These are phyloP conservation scores for Tenodera sinensis DNA, from an alignment of 2,888 invertebrate genomes.

Conservation along the genomic window DNA sequence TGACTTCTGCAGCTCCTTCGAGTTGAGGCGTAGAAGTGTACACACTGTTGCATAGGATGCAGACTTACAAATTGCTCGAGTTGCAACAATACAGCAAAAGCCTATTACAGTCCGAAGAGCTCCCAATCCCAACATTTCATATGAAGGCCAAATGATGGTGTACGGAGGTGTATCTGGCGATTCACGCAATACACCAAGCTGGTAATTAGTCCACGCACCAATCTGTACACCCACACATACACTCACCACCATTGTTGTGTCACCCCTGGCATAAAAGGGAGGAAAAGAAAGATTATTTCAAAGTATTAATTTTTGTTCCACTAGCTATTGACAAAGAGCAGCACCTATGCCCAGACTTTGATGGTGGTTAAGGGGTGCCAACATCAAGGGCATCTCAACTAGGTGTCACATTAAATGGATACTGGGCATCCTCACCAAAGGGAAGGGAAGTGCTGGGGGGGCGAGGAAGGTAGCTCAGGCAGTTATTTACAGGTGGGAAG, in stretches of 20 bases:
- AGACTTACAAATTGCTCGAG: slow-evolving; percentile 64
- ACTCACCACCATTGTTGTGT: slow-evolving; percentile 83
- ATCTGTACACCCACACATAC: slow-evolving; percentile 73
- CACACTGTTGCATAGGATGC: slow-evolving; percentile 67
- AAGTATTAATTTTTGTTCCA: too few relatives aligned
- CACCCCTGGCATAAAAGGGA: slow-evolving; percentile 60
- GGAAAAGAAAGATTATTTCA: background rate
- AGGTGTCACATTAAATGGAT: too few relatives aligned
- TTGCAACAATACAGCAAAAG: slow-evolving; percentile 67
- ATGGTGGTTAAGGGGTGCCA: too few relatives aligned
- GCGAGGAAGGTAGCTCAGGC: too few relatives aligned
- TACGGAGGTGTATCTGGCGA: slow-evolving; percentile 65
- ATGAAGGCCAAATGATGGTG: slow-evolving; percentile 73
- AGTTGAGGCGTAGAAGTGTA: slow-evolving; percentile 63
- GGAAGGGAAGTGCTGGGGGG: too few relatives aligned
- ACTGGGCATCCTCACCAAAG: too few relatives aligned
- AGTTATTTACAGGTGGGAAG: too few relatives aligned
- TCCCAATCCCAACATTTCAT: slow-evolving; percentile 60
- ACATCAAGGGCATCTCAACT: too few relatives aligned
- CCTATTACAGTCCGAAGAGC: slow-evolving; percentile 72
- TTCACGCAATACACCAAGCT: slow-evolving; percentile 64
- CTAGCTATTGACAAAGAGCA: too few relatives aligned
- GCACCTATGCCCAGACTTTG: too few relatives aligned
- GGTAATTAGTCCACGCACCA: slow-evolving; percentile 83
- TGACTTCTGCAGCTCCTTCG: slow-evolving; percentile 61